These are phyloP conservation scores for Sander lucioperca DNA, from an alignment of 2,113 vertebrate species.

Conservation along the genomic window DNA sequence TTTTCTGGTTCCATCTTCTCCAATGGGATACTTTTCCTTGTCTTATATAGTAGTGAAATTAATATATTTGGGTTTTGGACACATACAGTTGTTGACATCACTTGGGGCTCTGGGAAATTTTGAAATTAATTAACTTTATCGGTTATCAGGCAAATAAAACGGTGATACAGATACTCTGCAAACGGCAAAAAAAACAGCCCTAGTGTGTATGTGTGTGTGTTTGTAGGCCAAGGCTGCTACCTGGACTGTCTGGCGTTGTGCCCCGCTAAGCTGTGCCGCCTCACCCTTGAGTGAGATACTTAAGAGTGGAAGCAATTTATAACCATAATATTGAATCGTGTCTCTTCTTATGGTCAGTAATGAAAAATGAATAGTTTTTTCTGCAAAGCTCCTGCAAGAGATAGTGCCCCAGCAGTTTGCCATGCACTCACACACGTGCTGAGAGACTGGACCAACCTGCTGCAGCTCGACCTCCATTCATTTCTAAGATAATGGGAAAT, in stretches of 20 bases:
- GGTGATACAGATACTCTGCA: too few species aligned
- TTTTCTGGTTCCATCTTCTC: background rate
- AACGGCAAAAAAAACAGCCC: too few species aligned
- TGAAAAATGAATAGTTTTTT: slow-evolving; percentile 62
- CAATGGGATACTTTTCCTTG: background rate
- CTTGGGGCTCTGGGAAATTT: background rate
- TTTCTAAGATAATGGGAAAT: slow-evolving; percentile 52
- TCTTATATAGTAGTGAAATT: background rate
- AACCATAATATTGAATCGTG: slow-evolving; percentile 72
- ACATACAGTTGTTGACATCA: background rate
- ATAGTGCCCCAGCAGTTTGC: background rate
- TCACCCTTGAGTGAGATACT: slow-evolving; percentile 57
- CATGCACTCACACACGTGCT: slow-evolving; percentile 10
- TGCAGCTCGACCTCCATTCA: slow-evolving; percentile 50
- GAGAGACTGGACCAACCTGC: slow-evolving; percentile 25
- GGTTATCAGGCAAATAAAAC: too few species aligned
- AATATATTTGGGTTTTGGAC: background rate
- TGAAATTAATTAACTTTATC: too few species aligned
- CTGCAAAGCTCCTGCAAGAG: slow-evolving; percentile 42
- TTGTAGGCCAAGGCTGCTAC: background rate
- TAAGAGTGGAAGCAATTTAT: slow-evolving; percentile 60
- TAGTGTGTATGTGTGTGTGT: slow-evolving; percentile 9
- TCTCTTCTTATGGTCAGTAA: slow-evolving; percentile 56
- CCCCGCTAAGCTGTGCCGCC: slow-evolving; percentile 12
- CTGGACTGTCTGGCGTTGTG: slow-evolving; percentile 26